These are phyloP conservation scores for Oreochromis spilurus DNA, from an alignment of 2,113 vertebrate genomes.

Conservation along the genomic window DNA sequence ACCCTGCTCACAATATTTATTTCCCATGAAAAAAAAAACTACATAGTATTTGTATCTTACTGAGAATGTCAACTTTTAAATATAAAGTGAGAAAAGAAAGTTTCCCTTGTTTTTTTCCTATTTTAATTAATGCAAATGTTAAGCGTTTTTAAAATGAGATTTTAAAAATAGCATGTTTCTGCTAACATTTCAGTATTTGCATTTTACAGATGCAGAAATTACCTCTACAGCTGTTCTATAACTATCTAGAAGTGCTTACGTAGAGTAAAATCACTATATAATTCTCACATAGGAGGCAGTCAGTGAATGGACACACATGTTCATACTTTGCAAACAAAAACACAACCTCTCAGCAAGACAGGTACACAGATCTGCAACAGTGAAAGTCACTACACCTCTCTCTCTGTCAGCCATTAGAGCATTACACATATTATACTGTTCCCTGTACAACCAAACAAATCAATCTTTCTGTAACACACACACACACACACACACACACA, in stretches of 20 bases:
- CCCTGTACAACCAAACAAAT: constrained; percentile 8
- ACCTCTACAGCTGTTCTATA: neutral
- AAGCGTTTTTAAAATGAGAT: neutral
- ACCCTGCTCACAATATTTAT: neutral
- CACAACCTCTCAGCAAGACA: neutral
- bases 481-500: neutral
- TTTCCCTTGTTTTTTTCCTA: neutral
- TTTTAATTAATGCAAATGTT: neutral
- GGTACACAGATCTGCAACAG: neutral
- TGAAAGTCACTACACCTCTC: constrained; percentile 20
- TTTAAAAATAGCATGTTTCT: neutral
- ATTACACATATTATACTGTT: constrained; percentile 30
- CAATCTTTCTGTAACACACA: neutral
- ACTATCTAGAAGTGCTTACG: neutral
- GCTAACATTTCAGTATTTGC: neutral
- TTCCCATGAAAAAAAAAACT: neutral
- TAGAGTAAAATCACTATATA: neutral
- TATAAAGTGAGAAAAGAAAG: neutral
- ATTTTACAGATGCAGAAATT: neutral
- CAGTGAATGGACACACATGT: neutral
- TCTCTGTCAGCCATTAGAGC: constrained; percentile 22
- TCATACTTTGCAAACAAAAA: neutral
- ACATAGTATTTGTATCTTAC: neutral
- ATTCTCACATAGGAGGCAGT: neutral
- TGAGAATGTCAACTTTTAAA: neutral